These are phyloP conservation scores for Bombus picipes DNA, from an alignment of 1,140 invertebrate genomes.

Conservation along the genomic window DNA sequence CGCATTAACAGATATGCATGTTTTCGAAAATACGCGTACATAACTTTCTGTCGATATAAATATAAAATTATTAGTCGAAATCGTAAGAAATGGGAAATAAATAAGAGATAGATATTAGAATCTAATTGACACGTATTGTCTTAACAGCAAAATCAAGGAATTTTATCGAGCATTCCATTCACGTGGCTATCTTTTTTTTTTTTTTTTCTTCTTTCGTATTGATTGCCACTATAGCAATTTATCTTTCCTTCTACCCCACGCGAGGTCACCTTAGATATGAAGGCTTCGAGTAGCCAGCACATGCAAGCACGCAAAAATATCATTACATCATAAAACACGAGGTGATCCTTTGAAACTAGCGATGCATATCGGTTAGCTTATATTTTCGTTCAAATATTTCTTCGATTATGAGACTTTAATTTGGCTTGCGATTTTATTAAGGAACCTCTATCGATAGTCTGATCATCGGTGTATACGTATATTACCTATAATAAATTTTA, in stretches of 20 bases:
- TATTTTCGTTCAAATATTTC: constrained; percentile 10
- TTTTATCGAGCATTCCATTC: constrained; percentile 27
- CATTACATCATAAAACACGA: constrained; percentile 63
- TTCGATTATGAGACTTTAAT: constrained; percentile 6
- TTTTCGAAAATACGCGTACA: too few species aligned
- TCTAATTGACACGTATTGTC: not conserved
- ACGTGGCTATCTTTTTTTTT: constrained; percentile 11
- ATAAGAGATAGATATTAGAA: not conserved
- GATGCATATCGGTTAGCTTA: not conserved
- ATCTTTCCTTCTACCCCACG: constrained; percentile 55
- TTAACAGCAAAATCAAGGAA: not conserved
- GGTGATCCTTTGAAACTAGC: constrained; percentile 40
- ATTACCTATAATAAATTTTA: too few species aligned
- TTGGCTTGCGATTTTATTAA: not conserved
- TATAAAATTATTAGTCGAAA: not conserved
- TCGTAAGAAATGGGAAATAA: not conserved
- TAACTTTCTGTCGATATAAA: not conserved
- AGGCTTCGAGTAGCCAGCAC: constrained; percentile 23
- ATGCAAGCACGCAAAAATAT: constrained; percentile 53
- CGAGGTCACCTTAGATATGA: constrained; percentile 54
- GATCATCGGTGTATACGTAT: too few species aligned
- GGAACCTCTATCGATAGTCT: not conserved
- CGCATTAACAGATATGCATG: too few species aligned
- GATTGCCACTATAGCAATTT: constrained; percentile 39
- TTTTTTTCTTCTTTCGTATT: not conserved